Percentiles rank a stretch among this genome's conserved stretches.
These are phyloP conservation scores for Melanophora roralis DNA, from an alignment of 2,888 invertebrate genomes.

Conservation along the genomic window DNA sequence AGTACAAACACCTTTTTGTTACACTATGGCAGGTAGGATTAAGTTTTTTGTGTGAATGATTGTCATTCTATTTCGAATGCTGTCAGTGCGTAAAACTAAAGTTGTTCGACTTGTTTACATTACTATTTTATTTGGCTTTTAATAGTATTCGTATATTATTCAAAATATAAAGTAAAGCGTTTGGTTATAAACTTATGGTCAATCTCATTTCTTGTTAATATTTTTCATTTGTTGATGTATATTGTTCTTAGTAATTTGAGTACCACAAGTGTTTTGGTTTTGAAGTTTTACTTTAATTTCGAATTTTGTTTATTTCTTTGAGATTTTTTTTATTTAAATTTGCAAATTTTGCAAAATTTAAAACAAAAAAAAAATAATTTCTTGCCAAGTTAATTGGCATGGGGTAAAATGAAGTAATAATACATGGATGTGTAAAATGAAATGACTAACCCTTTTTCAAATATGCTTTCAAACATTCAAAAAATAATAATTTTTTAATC, in stretches of 20 bases:
- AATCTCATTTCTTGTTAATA: not conserved
- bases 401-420: not conserved
- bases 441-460: no score
- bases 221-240: not conserved
- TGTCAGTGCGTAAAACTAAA: not conserved
- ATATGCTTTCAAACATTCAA: not conserved
- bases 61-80: not conserved
- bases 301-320: not conserved
- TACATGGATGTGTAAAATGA: no score
- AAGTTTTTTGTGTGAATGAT: not conserved
- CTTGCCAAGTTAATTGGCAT: not conserved
- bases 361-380: not conserved
- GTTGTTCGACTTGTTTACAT: not conserved
- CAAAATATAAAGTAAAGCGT: not conserved
- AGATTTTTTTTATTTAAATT: no score
- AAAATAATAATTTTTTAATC: constrained; percentile 4
- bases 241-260: not conserved
- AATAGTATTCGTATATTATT: not conserved
- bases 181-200: not conserved
- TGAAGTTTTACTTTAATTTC: not conserved
- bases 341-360: not conserved
- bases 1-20: no score
- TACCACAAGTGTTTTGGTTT: not conserved
- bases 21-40: no score
- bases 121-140: not conserved